Percentiles rank a stretch among this genome's conserved stretches.
Conservation (phyloP, 2,888 invertebrate species). For the Drosophila picticornis region DNA sequence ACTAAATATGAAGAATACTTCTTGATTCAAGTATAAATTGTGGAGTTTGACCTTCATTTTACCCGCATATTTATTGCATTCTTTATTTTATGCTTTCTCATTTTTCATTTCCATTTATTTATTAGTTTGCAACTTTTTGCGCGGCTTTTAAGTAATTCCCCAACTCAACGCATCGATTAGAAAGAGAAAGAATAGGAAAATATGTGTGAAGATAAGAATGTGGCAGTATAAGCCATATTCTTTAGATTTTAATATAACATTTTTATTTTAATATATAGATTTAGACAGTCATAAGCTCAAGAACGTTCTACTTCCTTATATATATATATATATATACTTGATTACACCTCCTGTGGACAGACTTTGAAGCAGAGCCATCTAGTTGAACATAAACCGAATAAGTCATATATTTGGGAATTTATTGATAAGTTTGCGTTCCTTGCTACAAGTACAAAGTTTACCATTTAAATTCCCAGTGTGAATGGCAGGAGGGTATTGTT, state of each 20-base stretch:
- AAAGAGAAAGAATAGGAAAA: not conserved
- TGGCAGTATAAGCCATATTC: no score
- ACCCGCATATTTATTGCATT: not conserved
- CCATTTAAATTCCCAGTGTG: not conserved
- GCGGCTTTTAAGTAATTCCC: slow-evolving; percentile 3
- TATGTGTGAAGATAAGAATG: no score
- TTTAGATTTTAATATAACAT: not conserved
- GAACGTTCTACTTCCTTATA: not conserved
- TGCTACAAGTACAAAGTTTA: not conserved
- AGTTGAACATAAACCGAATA: not conserved
- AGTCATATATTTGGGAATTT: not conserved
- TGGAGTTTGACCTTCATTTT: not conserved
- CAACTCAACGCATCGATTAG: not conserved
- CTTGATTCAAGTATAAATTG: not conserved
- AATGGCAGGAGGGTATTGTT: not conserved
- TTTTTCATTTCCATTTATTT: not conserved
- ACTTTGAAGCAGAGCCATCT: not conserved
- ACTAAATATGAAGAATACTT: not conserved
- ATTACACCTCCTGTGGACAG: not conserved
- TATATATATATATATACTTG: not conserved
- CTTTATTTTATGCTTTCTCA: not conserved
- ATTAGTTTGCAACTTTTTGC: not conserved
- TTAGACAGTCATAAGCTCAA: not conserved
- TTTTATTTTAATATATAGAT: not conserved
- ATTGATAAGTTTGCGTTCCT: not conserved